A percentile compares a stretch with the other conserved stretches of the same genome.
Conservation (phyloP, 2,888 invertebrate genomes). For the Chironomus tentans region DNA sequence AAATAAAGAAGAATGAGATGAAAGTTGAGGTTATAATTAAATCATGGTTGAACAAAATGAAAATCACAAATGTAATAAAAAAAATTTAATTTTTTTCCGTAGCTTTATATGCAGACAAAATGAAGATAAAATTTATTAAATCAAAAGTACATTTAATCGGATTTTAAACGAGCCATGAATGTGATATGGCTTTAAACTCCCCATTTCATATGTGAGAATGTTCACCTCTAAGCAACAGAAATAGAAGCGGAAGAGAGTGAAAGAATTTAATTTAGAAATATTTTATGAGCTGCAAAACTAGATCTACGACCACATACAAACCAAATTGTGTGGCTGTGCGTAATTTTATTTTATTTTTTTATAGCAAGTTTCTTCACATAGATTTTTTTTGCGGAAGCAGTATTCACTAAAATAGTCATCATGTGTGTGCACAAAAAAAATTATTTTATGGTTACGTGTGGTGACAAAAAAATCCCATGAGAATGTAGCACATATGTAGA, state of each 20-base stretch:
- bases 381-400: background rate
- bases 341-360: too few relatives aligned
- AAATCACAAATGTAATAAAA: background rate
- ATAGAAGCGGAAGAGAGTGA: background rate
- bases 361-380: too few relatives aligned
- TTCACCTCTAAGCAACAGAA: too few relatives aligned
- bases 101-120: too few relatives aligned
- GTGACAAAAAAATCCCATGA: background rate
- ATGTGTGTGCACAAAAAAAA: background rate
- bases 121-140: too few relatives aligned
- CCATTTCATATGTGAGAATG: background rate
- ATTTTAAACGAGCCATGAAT: background rate
- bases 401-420: background rate
- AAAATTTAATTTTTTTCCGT: background rate
- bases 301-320: too few relatives aligned
- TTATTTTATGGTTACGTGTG: too few relatives aligned
- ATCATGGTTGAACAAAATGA: background rate
- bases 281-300: background rate
- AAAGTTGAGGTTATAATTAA: background rate
- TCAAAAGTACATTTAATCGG: background rate
- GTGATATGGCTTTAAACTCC: background rate
- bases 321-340: too few relatives aligned
- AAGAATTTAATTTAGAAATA: background rate
- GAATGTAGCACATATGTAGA: background rate
- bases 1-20: background rate